Evolutionary conservation across 2,888 invertebrate genomes (phyloP).

Genomic region (Cotesia congregata): DNA sequence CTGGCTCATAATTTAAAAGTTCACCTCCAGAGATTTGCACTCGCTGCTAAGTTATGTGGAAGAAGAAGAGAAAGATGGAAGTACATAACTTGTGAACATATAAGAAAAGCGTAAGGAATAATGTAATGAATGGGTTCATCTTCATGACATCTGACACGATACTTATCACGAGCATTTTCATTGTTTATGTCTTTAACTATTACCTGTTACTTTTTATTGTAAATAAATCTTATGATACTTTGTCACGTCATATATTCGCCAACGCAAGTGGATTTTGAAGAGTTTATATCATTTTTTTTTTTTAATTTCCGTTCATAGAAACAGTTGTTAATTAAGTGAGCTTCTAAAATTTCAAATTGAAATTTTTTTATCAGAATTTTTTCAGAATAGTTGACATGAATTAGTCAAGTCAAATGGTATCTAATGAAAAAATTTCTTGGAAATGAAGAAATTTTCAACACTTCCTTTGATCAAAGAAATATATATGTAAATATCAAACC

Average conservation of each 20-base stretch:
- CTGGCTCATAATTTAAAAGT: conserved; percentile 30
- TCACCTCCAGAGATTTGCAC: conserved; percentile 25
- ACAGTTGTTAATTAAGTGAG: no score
- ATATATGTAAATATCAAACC: no score
- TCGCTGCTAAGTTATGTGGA: conserved; percentile 23
- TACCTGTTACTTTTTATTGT: not conserved
- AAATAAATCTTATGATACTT: conserved; percentile 5
- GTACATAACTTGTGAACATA: conserved; percentile 4
- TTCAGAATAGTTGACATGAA: no score
- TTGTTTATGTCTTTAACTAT: not conserved
- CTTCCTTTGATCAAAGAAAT: no score
- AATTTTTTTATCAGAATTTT: no score
- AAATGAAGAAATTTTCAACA: no score
- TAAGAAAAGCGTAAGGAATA: conserved; percentile 17
- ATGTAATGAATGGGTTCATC: conserved; percentile 19
- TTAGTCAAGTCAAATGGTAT: no score
- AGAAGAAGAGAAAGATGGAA: conserved; percentile 5
- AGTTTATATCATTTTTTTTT: no score
- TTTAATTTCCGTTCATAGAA: no score
- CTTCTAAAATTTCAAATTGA: no score
- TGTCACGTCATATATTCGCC: not conserved
- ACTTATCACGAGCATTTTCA: conserved; percentile 5
- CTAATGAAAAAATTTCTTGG: no score
- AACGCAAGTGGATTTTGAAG: no score
- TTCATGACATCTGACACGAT: conserved; percentile 17